Conservation (phyloP, 2,113 vertebrate genomes). For the Hemichromis elongatus region DNA sequence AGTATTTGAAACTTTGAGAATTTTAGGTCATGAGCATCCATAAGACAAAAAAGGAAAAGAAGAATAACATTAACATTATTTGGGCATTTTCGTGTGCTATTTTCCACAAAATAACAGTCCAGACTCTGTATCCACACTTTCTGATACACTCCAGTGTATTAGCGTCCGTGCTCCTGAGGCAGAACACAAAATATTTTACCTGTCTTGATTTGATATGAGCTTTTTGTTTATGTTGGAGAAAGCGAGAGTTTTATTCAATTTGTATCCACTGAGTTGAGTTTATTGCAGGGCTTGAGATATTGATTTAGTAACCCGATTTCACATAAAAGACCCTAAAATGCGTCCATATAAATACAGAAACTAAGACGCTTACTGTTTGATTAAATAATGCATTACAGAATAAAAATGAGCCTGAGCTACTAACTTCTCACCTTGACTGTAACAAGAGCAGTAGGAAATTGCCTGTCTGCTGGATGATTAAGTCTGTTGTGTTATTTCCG, state of each 20-base stretch:
- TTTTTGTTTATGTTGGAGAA: neutral
- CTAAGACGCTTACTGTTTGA: neutral
- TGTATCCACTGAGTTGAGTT: neutral
- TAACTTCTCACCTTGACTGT: neutral
- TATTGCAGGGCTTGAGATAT: neutral
- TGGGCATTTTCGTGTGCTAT: neutral
- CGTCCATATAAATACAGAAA: neutral
- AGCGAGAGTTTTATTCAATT: neutral
- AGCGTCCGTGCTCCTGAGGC: neutral
- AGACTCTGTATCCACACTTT: neutral
- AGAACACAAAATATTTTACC: neutral
- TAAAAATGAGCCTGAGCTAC: neutral
- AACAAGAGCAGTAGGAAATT: conserved; percentile 20
- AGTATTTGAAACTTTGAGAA: neutral
- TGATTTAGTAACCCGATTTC: neutral
- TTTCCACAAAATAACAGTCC: neutral
- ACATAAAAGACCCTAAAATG: neutral
- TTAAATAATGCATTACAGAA: conserved; percentile 6
- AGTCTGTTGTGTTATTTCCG: conserved; percentile 2
- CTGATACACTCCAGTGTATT: neutral
- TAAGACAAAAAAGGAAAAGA: neutral
- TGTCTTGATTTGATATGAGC: neutral
- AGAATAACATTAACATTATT: neutral
- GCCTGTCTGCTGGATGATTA: conserved; percentile 12
- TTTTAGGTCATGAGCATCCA: neutral